A percentile compares a stretch with the other conserved stretches of the same genome.
phyloP scores from a whole-genome alignment of 2,113 vertebrate species.

The Lepidothrix coronata region DNA sequence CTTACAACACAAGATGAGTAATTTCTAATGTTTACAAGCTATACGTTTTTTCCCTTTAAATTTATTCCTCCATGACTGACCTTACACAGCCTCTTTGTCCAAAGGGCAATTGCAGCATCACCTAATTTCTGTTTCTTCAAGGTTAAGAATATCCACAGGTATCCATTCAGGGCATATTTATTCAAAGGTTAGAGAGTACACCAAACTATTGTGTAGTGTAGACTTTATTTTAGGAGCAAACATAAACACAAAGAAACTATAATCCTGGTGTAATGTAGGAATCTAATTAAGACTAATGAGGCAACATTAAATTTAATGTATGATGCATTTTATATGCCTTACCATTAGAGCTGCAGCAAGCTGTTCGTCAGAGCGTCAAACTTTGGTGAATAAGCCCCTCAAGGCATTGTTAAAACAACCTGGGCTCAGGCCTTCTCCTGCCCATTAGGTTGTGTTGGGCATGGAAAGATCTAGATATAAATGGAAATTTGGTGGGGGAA shows the following conservation, averaged over 20 bases:
- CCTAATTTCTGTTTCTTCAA: background rate
- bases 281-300: slow-evolving; percentile 85
- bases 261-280: slow-evolving; percentile 73
- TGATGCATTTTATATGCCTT: slow-evolving; percentile 77
- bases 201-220: slow-evolving; percentile 54
- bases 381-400: slow-evolving; percentile 67
- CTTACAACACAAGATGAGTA: background rate
- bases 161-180: slow-evolving; percentile 49
- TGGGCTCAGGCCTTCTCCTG: slow-evolving; percentile 18
- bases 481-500: background rate
- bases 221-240: slow-evolving; percentile 71
- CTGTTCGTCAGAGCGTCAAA: slow-evolving; percentile 70
- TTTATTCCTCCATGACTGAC: background rate
- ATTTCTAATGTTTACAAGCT: background rate
- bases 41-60: background rate
- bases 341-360: slow-evolving; percentile 74
- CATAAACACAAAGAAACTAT: slow-evolving; percentile 75
- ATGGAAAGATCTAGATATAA: slow-evolving; percentile 13
- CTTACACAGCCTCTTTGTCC: background rate
- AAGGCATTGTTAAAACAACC: slow-evolving; percentile 65
- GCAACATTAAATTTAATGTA: slow-evolving; percentile 82
- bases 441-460: slow-evolving; percentile 19
- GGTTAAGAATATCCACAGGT: background rate
- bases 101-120: background rate
- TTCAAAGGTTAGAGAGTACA: slow-evolving; percentile 62